Conservation (phyloP, 1,140 invertebrate species). For the Vanessa atalanta region DNA sequence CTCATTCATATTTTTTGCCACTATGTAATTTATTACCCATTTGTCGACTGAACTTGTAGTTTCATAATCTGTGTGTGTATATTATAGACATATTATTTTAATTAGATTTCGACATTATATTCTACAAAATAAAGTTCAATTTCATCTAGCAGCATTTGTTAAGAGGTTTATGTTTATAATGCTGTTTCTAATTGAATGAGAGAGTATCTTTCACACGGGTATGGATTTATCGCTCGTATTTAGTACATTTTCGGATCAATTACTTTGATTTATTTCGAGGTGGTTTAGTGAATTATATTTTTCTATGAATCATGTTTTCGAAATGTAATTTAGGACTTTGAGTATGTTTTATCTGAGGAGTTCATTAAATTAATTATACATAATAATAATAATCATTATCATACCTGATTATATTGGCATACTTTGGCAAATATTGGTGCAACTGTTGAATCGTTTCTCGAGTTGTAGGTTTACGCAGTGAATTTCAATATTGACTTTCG, state of each 20-base stretch:
- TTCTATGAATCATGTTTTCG: background rate
- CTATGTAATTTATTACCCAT: constrained; percentile 15
- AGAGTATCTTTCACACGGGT: constrained; percentile 17
- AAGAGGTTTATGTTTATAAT: background rate
- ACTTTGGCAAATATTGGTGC: too few species aligned
- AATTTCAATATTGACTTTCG: too few species aligned
- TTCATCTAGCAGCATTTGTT: background rate
- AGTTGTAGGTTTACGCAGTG: too few species aligned
- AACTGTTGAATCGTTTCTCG: too few species aligned
- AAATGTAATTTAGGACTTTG: background rate
- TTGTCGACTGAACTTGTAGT: constrained; percentile 10
- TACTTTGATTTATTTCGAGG: background rate
- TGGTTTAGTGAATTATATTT: background rate
- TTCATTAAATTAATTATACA: too few species aligned
- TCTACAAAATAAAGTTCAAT: background rate
- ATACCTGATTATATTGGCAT: too few species aligned
- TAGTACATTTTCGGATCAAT: constrained; percentile 6
- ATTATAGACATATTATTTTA: background rate
- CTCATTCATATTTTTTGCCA: constrained; percentile 22
- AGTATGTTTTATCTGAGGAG: too few species aligned
- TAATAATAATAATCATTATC: too few species aligned
- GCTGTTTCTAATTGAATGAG: constrained; percentile 9
- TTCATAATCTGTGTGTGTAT: background rate
- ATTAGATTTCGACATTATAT: background rate
- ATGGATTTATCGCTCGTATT: constrained; percentile 9